Percentiles rank a stretch among this genome's conserved stretches.
Conservation (phyloP, 2,888 invertebrate genomes). For the Brenthis ino region DNA sequence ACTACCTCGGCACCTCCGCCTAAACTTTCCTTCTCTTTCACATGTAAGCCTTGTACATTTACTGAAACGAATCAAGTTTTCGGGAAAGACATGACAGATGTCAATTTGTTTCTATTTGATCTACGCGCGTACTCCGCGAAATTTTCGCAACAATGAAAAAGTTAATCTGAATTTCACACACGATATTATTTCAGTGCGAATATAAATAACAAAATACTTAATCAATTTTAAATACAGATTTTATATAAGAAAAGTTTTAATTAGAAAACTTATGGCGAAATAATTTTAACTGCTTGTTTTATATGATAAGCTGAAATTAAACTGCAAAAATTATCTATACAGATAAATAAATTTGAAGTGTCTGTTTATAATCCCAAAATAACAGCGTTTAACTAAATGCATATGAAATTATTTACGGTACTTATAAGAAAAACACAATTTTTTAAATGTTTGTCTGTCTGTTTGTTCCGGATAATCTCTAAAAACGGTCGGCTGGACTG, state of each 20-base stretch:
- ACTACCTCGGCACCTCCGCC: conserved; percentile 16
- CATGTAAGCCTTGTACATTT: conserved; percentile 21
- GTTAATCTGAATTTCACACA: background rate
- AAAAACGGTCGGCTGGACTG: too few species aligned
- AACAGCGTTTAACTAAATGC: too few species aligned
- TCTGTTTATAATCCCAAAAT: too few species aligned
- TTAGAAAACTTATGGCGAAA: background rate
- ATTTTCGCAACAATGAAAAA: conserved; percentile 14
- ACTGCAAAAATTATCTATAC: background rate
- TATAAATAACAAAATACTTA: background rate
- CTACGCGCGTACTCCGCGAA: conserved; percentile 9
- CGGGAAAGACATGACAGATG: conserved; percentile 28
- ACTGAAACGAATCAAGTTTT: conserved; percentile 27
- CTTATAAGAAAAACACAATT: too few species aligned
- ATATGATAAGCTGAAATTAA: background rate
- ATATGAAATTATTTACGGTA: too few species aligned
- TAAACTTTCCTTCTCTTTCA: conserved; percentile 18
- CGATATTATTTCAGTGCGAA: background rate
- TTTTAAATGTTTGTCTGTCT: too few species aligned
- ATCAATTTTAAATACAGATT: background rate
- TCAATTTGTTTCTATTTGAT: conserved; percentile 33
- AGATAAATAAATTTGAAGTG: too few species aligned
- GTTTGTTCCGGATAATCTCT: too few species aligned
- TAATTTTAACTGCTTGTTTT: background rate
- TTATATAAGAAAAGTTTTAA: conserved; percentile 3